Base-by-base conservation (phyloP, 2,888 invertebrate genomes). In the Agrochola litura region DNA sequence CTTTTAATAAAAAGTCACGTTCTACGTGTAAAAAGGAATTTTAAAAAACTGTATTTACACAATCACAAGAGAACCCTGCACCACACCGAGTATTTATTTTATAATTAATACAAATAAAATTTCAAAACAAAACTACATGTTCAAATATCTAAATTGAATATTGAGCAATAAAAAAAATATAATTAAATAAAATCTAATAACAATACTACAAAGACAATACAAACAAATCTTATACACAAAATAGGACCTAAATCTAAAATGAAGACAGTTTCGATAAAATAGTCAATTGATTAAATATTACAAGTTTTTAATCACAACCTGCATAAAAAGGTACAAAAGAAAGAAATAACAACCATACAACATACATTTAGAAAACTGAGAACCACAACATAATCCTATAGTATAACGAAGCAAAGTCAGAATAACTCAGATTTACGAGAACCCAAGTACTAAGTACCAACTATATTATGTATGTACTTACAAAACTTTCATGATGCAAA, bases 141-240 rank as follows among this genome's bases (percentile, higher is more conserved):
- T 30, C 68, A 69, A 70, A 76, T 37, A 67, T 74, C 56, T 46
- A 65, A 66, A 60, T 65, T 58, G 9, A 73, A 79, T 65, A 71
- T 86, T 83, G 86, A 86, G 88, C 88, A 86, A 85, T 43, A 46
- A 58, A 49, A 73, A 75, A 43, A 37, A 72, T 49, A 3, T 56
- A 43, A 73, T 74, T 61, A 70, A 77, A 69, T 30, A 68, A 70
- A 56, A 49, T 61, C 37, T 30, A 54, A 30, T 41, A 61, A 81
- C n/a, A 58, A 68, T 14, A 64, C 6, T n/a, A 49, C 19, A 73
- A 52, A 56, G 41, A 56, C 30, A 64, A 65, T 63, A 77, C 37
- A 54, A 65, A 69, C 19, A 46, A 46, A 49, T 16, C 43, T 37
- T 70, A 54, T 1, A 73, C 37, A 56, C 30, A 68, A 60, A 68